These are phyloP conservation scores for Phyllostomus discolor DNA, from an alignment of 2,113 vertebrate genomes.

Conservation along the genomic window DNA sequence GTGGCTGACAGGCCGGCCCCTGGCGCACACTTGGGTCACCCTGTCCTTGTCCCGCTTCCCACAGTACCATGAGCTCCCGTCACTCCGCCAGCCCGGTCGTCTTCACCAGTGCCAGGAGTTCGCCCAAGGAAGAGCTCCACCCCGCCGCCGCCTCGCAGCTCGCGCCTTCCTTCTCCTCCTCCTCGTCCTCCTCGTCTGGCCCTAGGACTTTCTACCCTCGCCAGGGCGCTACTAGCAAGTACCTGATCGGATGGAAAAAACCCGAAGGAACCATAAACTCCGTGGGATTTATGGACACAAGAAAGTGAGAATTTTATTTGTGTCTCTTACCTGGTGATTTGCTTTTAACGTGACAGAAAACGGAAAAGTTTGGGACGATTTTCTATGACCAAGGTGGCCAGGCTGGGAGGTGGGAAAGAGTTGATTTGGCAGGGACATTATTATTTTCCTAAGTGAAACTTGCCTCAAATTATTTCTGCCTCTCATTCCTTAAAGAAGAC, in stretches of 20 bases:
- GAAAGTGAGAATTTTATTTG: conserved; percentile 89
- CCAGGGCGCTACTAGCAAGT: conserved; percentile 99
- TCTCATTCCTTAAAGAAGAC: conserved; percentile 24
- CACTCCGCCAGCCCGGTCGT: conserved; percentile 90
- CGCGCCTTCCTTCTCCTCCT: conserved; percentile 87
- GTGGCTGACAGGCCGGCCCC: not conserved
- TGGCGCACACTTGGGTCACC: not conserved
- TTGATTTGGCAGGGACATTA: not conserved
- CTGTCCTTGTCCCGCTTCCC: conserved; percentile 74
- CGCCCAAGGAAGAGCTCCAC: conserved; percentile 93
- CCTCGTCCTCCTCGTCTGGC: conserved; percentile 90
- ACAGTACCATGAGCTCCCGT: conserved; percentile 86
- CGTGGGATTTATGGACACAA: conserved; percentile 97
- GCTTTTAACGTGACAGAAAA: not conserved
- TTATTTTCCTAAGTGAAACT: not conserved
- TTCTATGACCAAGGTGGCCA: not conserved
- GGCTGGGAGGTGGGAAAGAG: not conserved
- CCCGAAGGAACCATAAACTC: conserved; percentile 99
- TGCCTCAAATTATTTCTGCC: conserved; percentile 22
- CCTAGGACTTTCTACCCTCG: conserved; percentile 98
- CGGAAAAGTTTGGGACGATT: not conserved
- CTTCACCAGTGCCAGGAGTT: conserved; percentile 88
- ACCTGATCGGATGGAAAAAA: conserved; percentile 99
- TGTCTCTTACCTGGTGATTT: conserved; percentile 56
- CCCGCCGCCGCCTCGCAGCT: conserved; percentile 87